Percentiles rank a stretch among this genome's conserved stretches.
Evolutionary conservation across 2,797 vertebrate genomes (phyloP).

Genomic region (Myiotriccus ornatus): DNA sequence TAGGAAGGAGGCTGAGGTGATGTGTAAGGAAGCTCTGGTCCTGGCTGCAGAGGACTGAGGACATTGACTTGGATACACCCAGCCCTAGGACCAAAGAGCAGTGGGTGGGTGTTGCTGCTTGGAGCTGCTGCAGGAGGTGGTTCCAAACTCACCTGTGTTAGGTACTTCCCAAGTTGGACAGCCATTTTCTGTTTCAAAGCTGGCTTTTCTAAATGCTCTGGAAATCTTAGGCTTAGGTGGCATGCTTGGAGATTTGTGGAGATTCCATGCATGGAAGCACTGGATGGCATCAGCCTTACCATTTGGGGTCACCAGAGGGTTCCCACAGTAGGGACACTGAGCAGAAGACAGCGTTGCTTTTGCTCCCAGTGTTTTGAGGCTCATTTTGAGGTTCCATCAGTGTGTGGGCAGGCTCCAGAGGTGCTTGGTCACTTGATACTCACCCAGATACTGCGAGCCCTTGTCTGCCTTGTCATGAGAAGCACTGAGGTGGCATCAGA

Average conservation of each 20-base stretch:
- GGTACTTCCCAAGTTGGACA: neutral
- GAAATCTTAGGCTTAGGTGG: neutral
- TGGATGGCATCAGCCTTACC: neutral
- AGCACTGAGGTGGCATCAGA: neutral
- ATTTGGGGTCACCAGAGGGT: neutral
- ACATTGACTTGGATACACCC: accelerated
- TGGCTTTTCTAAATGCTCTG: neutral
- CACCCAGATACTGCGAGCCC: neutral
- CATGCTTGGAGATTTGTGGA: neutral
- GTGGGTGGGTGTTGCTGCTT: neutral
- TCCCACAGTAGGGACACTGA: neutral
- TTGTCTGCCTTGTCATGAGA: neutral
- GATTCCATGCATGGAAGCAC: neutral
- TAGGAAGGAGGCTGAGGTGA: neutral
- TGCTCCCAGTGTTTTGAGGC: neutral
- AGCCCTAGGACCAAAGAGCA: neutral
- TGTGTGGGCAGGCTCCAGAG: neutral
- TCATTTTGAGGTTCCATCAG: neutral
- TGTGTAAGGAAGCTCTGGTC: neutral
- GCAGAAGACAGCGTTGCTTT: neutral
- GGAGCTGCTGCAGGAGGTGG: neutral
- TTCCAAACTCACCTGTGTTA: neutral
- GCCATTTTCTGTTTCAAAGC: neutral
- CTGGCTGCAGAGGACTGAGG: neutral
- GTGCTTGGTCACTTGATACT: neutral